phyloP scores from a whole-genome alignment of 2,888 invertebrate species.

The Chrysolina oricalcia region DNA sequence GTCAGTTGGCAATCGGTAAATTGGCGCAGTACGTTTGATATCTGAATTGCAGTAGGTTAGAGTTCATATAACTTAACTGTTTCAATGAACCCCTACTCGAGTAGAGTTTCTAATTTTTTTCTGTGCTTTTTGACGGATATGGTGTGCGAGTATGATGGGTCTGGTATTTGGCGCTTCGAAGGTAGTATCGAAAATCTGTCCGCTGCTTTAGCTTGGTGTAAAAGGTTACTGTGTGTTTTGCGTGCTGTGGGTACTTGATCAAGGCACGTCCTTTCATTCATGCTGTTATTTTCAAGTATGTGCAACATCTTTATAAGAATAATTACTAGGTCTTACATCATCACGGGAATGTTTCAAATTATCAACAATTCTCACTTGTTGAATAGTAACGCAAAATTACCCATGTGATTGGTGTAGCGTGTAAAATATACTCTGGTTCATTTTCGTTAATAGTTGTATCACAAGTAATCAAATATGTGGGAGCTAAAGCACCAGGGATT shows the following conservation, averaged over 20 bases:
- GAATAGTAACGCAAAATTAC: not conserved
- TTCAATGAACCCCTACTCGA: not conserved
- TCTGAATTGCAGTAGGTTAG: not conserved
- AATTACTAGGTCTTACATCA: not conserved
- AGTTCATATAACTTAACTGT: not conserved
- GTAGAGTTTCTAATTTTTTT: conserved; percentile 18
- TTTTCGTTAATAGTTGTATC: too few species aligned
- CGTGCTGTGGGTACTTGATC: conserved; percentile 38
- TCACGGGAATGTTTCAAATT: not conserved
- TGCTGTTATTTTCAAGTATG: conserved; percentile 40
- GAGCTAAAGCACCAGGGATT: too few species aligned
- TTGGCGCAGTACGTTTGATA: not conserved
- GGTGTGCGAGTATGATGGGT: not conserved
- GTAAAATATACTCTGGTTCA: too few species aligned
- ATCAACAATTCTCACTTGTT: not conserved
- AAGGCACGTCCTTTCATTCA: conserved; percentile 42
- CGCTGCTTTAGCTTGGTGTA: conserved; percentile 50
- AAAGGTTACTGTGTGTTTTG: conserved; percentile 42
- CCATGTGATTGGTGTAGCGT: too few species aligned
- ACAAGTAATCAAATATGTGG: too few species aligned
- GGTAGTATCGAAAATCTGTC: conserved; percentile 41
- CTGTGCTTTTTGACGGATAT: conserved; percentile 35
- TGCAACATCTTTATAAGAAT: conserved; percentile 32
- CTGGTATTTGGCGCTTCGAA: conserved; percentile 34
- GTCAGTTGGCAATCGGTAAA: too few species aligned